Base-by-base conservation (phyloP, 2,888 invertebrate species). In the Allygus modestus region DNA sequence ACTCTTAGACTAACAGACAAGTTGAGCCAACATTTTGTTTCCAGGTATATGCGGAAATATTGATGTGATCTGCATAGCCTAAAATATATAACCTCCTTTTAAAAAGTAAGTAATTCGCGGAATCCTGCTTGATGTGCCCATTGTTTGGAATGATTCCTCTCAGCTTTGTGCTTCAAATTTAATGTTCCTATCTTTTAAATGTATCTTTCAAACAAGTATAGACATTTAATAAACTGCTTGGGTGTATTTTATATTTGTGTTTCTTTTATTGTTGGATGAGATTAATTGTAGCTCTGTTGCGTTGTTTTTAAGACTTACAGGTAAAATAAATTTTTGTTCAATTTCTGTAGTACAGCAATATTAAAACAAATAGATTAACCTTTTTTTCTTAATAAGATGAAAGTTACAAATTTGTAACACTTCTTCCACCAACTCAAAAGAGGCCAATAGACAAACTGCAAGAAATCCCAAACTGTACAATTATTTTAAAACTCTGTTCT, bases 31-130 rank as follows among this genome's bases (percentile, higher is more conserved):
- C 37, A 65, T 83, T 46, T 87, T 79, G 86, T 85, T 87, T 87
- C 84, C 86, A 87, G 87, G 86, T 87, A 86, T 86, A 86, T 86
- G 85, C 86, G 86, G 85, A 86, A 87, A 85, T 86, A 86, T 86
- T 86, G 86, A 87, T 85, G 85, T 83, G 86, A 61, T 77, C 77
- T 77, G 77, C 77, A 46, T 77, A 77, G 46, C 23, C 26, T 77
- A 77, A 46, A 77, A 77, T 77, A 77, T 51, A 46, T 37, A 41
- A 77, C n/a, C 46, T 46, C 15, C 77, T 28, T 73, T 73, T 77
- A 77, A 77, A 58, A 85, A 85, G 86, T 86, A 86, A 86, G 83
- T 86, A 77, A 28, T 26, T 51, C 77, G 77, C 77, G 77, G 28
- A 2, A 15, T 46, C 15, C 51, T 43, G 46, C 51, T 77, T 43